Percentiles rank a stretch among this genome's conserved stretches.
These are phyloP conservation scores for Littorina saxatilis DNA, from an alignment of 1,140 invertebrate species.

Conservation along the genomic window DNA sequence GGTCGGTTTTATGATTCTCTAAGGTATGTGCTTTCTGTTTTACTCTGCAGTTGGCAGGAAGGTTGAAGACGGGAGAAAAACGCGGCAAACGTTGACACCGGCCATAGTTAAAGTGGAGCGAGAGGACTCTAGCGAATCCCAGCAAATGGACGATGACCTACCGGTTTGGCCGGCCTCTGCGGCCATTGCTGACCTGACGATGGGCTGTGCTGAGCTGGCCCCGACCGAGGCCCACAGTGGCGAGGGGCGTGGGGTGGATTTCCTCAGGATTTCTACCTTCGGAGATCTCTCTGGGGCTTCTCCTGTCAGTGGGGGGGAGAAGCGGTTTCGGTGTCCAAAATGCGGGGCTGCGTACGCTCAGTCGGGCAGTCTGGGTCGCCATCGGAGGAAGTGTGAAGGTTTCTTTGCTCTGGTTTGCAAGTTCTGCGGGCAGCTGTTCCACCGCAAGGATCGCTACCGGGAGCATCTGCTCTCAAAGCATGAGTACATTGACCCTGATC, in stretches of 20 bases:
- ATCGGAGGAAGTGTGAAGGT: slow-evolving; percentile 46
- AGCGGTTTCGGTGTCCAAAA: slow-evolving; percentile 1
- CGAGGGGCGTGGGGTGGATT: background rate
- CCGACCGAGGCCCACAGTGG: background rate
- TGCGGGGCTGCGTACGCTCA: slow-evolving; percentile 28
- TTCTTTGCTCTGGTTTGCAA: slow-evolving; percentile 22
- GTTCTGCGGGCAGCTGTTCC: slow-evolving; percentile 39
- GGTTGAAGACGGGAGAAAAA: background rate
- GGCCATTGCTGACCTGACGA: background rate
- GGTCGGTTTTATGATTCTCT: too few species aligned
- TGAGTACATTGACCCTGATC: slow-evolving; percentile 13
- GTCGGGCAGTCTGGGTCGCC: slow-evolving; percentile 35
- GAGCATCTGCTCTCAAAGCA: slow-evolving; percentile 39
- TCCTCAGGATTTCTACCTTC: background rate
- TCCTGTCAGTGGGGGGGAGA: background rate
- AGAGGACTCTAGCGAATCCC: slow-evolving; percentile 6
- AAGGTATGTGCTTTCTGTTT: slow-evolving; percentile 6
- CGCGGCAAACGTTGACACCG: background rate
- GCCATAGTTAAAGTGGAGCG: slow-evolving; percentile 1
- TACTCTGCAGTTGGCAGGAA: slow-evolving; percentile 3
- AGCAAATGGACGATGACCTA: background rate
- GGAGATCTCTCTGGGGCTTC: background rate
- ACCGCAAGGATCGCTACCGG: slow-evolving; percentile 41
- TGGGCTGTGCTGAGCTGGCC: background rate
- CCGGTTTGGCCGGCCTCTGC: background rate